Conservation (phyloP, 92 coral and sea anemone genomes). For the Porites divaricata region DNA sequence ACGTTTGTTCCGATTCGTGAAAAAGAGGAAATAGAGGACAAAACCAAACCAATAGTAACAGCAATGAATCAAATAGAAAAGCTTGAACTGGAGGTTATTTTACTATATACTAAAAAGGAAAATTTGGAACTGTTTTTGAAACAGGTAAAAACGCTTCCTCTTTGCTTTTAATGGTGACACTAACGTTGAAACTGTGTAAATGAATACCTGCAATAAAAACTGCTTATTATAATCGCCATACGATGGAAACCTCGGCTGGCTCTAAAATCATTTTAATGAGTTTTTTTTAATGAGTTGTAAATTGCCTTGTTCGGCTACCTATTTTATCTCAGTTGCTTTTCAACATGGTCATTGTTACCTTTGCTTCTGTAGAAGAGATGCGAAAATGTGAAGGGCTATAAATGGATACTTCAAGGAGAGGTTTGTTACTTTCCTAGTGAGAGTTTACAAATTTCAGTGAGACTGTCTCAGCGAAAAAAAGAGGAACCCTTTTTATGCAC, state of each 20-base stretch:
- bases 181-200: background rate
- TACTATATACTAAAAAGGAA: slow-evolving; percentile 37
- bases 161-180: too few relatives aligned
- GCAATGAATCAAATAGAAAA: slow-evolving; percentile 26
- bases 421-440: background rate
- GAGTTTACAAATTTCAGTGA: too few relatives aligned
- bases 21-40: background rate
- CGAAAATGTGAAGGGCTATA: background rate
- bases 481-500: too few relatives aligned
- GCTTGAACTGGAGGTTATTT: slow-evolving; percentile 41
- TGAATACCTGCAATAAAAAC: too few relatives aligned
- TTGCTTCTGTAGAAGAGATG: slow-evolving; percentile 1
- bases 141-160: background rate
- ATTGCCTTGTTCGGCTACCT: background rate
- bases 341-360: background rate
- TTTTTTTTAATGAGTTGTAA: background rate
- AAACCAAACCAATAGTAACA: background rate
- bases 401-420: slow-evolving; percentile 19
- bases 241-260: too few relatives aligned
- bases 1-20: background rate
- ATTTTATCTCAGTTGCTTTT: too few relatives aligned
- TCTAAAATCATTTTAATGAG: background rate
- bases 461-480: too few relatives aligned
- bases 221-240: too few relatives aligned
- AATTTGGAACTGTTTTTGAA: slow-evolving; percentile 2